A percentile compares a stretch with the other conserved stretches of the same genome.
These are phyloP conservation scores for Acestrorhynchus altus DNA, from an alignment of 2,797 vertebrate genomes.

Conservation along the genomic window DNA sequence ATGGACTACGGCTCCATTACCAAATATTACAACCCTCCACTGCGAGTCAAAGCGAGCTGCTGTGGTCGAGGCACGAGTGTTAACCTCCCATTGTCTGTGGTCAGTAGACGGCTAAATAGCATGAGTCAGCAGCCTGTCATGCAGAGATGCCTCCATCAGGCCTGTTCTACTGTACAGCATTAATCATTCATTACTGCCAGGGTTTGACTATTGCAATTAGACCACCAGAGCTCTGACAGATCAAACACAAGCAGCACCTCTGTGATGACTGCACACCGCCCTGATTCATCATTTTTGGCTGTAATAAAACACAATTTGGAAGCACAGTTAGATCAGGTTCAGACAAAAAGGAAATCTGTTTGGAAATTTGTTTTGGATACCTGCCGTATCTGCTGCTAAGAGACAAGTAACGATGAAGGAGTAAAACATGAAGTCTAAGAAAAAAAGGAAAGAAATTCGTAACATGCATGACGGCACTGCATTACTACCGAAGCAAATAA, in stretches of 20 bases:
- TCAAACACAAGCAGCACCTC: conserved; percentile 65
- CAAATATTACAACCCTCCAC: conserved; percentile 64
- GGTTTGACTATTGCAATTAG: conserved; percentile 78
- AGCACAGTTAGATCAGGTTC: no score
- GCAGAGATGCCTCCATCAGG: conserved; percentile 56
- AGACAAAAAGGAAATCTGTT: no score
- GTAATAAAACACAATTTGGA: conserved; percentile 2
- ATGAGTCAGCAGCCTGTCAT: conserved; percentile 59
- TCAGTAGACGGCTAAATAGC: conserved; percentile 62
- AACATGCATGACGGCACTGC: no score
- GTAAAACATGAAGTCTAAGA: no score
- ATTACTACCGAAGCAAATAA: no score
- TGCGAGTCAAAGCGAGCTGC: conserved; percentile 56
- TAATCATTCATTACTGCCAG: conserved; percentile 76
- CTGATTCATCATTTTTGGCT: background rate
- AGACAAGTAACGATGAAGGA: no score
- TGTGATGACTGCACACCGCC: conserved; percentile 48
- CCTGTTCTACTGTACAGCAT: conserved; percentile 70
- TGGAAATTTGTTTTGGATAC: no score
- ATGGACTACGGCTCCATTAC: conserved; percentile 68
- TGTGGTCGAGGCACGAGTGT: conserved; percentile 55
- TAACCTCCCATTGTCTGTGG: conserved; percentile 65
- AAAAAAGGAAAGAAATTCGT: no score
- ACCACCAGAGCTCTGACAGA: conserved; percentile 70
- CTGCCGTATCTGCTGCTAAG: no score